phyloP scores from a whole-genome alignment of 2,113 vertebrate genomes.

The Dipodomys merriami region DNA sequence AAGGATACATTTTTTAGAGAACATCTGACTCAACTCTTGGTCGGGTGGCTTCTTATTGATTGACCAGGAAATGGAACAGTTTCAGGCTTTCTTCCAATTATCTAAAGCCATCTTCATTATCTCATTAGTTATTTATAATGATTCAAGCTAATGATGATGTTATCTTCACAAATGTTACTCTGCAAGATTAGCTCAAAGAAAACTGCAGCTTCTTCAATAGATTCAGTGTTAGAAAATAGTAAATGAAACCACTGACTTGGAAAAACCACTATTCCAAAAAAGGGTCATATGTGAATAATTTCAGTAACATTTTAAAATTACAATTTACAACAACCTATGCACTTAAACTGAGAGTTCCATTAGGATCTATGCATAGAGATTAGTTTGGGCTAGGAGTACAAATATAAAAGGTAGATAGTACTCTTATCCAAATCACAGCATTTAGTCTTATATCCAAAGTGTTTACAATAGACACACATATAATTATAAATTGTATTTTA shows the following conservation, averaged over 20 bases:
- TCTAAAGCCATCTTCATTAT: conserved; percentile 31
- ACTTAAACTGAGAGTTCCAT: not conserved
- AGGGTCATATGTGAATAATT: not conserved
- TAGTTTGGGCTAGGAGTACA: not conserved
- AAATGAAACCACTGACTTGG: not conserved
- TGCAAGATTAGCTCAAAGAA: conserved; percentile 11
- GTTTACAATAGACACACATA: not conserved
- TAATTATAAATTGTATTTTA: not conserved
- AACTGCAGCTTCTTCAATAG: not conserved
- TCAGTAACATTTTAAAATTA: not conserved
- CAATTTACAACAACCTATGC: not conserved
- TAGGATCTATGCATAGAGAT: not conserved
- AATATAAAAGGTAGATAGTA: not conserved
- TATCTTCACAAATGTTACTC: conserved; percentile 20
- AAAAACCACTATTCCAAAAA: not conserved
- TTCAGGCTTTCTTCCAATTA: conserved; percentile 32
- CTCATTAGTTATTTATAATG: conserved; percentile 46
- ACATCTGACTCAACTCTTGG: not conserved
- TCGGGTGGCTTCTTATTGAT: conserved; percentile 50
- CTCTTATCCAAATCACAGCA: not conserved
- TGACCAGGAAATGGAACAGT: conserved; percentile 46
- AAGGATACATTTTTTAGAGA: conserved; percentile 29
- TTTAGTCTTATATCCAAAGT: not conserved
- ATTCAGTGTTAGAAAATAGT: not conserved
- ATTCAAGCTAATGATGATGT: conserved; percentile 22